Base-by-base conservation (phyloP, 2,113 vertebrate genomes). In the Takifugu bimaculatus region DNA sequence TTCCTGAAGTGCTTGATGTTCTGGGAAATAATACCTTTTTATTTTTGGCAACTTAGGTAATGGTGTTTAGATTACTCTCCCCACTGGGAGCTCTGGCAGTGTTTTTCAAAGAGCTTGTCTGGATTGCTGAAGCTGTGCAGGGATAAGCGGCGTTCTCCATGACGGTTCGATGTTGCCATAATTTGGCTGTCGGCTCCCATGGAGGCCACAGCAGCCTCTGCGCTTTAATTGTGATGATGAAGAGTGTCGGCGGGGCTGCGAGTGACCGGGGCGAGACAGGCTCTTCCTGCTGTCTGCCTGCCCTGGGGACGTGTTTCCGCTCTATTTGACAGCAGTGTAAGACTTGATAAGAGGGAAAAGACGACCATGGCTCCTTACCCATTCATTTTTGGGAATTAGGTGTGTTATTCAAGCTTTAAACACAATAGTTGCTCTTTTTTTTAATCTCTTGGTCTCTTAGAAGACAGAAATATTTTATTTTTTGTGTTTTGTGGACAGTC, bases 161-260 rank as follows among this genome's bases (percentile, higher is more conserved):
- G 60, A 49, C 56, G 42, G 65, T 64, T 54, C 35, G 20, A 56
- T 65, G 63, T 57, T 60, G 57, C 52, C 28, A 60, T 15, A 74
- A 70, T 63, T 77, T 70, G 53, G 71, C 74, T 32, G 55, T 71
- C 42, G 48, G 45, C 49, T 76, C 60, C 62, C 61, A 49, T 29
- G 2, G 68, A 39, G 60, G 45, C 56, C 50, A 45, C 32, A 57
- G 70, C 57, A 53, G 63, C 50, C 56, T 47, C 50, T 51, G 59
- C 39, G 68, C 60, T 26, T 48, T 65, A 78, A 78, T 69, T 77
- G 64, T 71, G 60, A 74, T 71, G 57, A 75, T 75, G 13, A 26
- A 62, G 51, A 28, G 66, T 62, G 66, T 75, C 71, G 48, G 47
- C 62, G 39, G 35, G 63, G 65, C 60, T 50, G 64, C 53, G 45